These are phyloP conservation scores for Hippopotamus amphibius DNA, from an alignment of 2,113 vertebrate genomes.

Conservation along the genomic window DNA sequence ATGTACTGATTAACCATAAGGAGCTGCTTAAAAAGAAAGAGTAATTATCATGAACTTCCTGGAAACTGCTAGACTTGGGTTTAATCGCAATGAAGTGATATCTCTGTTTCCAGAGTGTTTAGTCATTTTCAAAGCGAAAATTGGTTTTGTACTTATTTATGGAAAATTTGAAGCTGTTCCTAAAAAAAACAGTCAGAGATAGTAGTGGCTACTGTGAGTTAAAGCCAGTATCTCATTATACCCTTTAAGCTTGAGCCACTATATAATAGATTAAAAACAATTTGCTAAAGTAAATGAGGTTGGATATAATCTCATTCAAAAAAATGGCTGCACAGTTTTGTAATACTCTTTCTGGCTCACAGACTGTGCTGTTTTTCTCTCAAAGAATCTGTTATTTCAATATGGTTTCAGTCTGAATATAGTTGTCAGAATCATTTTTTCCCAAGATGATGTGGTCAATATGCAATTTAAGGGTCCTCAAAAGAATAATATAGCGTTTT, in stretches of 20 bases:
- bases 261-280: neutral
- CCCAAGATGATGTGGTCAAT: neutral
- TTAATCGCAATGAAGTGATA: neutral
- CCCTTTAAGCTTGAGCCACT: neutral
- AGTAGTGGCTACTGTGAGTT: constrained; percentile 52
- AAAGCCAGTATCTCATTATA: constrained; percentile 24
- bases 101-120: constrained; percentile 50
- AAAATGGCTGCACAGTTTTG: neutral
- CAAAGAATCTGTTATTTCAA: neutral
- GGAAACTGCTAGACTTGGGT: constrained; percentile 42
- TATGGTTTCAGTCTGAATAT: neutral
- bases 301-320: neutral
- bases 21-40: constrained; percentile 72
- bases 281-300: constrained; percentile 10
- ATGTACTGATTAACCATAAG: constrained; percentile 78
- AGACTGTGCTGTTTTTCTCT: neutral
- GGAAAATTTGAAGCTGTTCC: constrained; percentile 71
- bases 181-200: constrained; percentile 63
- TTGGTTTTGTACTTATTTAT: constrained; percentile 63
- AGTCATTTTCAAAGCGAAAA: constrained; percentile 69
- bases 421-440: neutral
- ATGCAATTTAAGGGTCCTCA: neutral
- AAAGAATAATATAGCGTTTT: neutral
- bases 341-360: neutral
- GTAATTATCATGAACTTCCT: constrained; percentile 60